Evolutionary conservation across 2,113 vertebrate genomes (phyloP).

Genomic region (Dicaeum eximium): DNA sequence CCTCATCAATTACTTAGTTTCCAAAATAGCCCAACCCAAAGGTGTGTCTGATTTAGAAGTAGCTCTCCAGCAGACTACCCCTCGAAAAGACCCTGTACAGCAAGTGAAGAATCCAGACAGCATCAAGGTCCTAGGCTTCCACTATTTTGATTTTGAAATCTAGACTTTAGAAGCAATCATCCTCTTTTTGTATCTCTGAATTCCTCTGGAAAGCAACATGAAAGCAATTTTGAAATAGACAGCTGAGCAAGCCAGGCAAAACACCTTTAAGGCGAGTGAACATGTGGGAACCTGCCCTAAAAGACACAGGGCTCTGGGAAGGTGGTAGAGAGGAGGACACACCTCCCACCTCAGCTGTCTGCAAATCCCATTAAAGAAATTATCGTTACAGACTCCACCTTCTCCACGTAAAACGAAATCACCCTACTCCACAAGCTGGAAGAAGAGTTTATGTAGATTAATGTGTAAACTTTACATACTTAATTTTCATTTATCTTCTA

Average conservation of each 20-base stretch:
- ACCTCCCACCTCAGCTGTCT: neutral
- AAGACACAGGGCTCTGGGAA: neutral
- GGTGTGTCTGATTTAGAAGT: conserved; percentile 36
- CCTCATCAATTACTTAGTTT: conserved; percentile 14
- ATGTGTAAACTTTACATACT: neutral
- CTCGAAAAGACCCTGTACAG: neutral
- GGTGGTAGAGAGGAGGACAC: neutral
- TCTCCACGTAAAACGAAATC: neutral
- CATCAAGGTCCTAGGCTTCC: neutral
- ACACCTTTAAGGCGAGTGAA: neutral
- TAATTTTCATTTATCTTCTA: neutral
- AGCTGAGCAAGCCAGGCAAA: neutral
- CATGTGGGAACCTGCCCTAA: conserved; percentile 2
- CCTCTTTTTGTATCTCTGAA: neutral
- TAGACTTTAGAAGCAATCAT: neutral
- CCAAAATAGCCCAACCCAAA: conserved; percentile 64
- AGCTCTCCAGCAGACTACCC: neutral
- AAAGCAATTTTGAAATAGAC: neutral
- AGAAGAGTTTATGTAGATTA: neutral
- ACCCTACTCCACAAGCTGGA: neutral
- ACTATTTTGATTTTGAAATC: neutral
- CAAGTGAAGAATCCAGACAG: neutral
- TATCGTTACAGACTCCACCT: conserved; percentile 20
- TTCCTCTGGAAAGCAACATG: neutral
- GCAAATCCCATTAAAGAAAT: conserved; percentile 35